phyloP scores from a whole-genome alignment of 2,797 vertebrate species.

The Argentina silus region DNA sequence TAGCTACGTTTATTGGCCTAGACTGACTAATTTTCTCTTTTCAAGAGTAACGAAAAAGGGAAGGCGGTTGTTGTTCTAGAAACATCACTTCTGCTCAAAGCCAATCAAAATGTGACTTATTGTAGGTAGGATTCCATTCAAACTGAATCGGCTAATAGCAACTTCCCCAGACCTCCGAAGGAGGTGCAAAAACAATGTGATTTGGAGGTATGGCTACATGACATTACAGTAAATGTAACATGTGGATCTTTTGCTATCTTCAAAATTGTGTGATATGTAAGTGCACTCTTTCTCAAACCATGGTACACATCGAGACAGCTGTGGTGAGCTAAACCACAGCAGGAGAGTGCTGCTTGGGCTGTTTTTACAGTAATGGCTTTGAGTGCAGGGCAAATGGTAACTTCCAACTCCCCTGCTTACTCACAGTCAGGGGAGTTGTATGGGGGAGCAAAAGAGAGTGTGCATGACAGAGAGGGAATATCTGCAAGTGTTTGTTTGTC shows the following conservation, averaged over 20 bases:
- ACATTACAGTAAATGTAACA: not conserved
- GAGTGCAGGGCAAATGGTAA: conserved; percentile 52
- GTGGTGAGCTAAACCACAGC: conserved; percentile 26
- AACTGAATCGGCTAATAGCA: too few relatives aligned
- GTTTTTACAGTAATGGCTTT: conserved; percentile 33
- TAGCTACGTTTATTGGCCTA: too few relatives aligned
- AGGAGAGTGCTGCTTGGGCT: conserved; percentile 46
- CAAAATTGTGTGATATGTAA: conserved; percentile 25
- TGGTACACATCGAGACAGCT: not conserved
- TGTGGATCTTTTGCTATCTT: not conserved
- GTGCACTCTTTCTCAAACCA: not conserved
- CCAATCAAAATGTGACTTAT: too few relatives aligned
- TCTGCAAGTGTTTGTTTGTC: conserved; percentile 72
- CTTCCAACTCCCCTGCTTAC: conserved; percentile 48
- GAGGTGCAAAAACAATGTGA: too few relatives aligned
- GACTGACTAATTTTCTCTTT: too few relatives aligned
- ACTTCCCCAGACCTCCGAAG: too few relatives aligned
- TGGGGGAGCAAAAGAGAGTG: conserved; percentile 56
- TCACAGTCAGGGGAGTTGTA: not conserved
- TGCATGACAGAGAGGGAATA: conserved; percentile 71
- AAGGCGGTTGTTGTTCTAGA: too few relatives aligned
- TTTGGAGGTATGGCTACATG: too few relatives aligned
- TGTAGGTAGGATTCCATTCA: too few relatives aligned
- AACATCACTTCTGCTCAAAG: too few relatives aligned
- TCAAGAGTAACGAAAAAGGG: too few relatives aligned